Percentiles rank a stretch among this genome's conserved stretches.
Evolutionary conservation across 37 sponge, comb jelly and placozoan species (phyloP).

Genomic region (Lycopodina hypogea): DNA sequence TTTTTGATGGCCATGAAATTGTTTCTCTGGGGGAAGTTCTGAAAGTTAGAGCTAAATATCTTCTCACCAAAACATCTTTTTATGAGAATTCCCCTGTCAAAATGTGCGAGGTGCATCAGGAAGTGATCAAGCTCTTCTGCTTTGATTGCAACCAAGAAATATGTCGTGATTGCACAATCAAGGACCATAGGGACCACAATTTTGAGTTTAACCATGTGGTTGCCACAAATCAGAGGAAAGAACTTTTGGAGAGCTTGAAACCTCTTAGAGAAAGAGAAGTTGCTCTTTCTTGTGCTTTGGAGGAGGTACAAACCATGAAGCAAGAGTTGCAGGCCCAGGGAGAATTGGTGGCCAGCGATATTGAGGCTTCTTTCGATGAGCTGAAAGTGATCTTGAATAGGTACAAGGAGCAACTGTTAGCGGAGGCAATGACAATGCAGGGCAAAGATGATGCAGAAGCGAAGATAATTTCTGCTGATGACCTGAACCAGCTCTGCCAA

Average conservation of each 20-base stretch:
- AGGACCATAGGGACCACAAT: slow-evolving; percentile 20
- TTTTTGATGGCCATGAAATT: background rate
- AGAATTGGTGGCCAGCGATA: background rate
- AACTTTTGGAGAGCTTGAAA: background rate
- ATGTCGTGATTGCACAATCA: slow-evolving; percentile 42
- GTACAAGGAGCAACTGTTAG: slow-evolving; percentile 11
- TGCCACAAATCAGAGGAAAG: slow-evolving; percentile 22
- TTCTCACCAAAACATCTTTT: too few species aligned
- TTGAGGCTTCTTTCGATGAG: slow-evolving; percentile 26
- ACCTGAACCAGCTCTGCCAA: too few species aligned
- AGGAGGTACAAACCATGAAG: background rate
- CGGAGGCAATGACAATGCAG: background rate
- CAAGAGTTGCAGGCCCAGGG: background rate
- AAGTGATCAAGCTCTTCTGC: slow-evolving; percentile 28
- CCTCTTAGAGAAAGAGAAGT: background rate
- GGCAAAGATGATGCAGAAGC: slow-evolving; percentile 1
- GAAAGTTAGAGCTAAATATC: background rate
- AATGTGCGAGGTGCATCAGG: slow-evolving; percentile 3
- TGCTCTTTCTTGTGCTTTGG: background rate
- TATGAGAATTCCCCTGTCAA: too few species aligned
- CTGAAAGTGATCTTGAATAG: slow-evolving; percentile 7
- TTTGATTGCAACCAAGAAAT: slow-evolving; percentile 31
- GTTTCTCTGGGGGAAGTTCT: background rate
- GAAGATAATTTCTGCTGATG: too few species aligned
- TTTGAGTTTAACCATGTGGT: slow-evolving; percentile 25